phyloP scores from a whole-genome alignment of 1,140 invertebrate species.

The Nylanderia fulva region DNA sequence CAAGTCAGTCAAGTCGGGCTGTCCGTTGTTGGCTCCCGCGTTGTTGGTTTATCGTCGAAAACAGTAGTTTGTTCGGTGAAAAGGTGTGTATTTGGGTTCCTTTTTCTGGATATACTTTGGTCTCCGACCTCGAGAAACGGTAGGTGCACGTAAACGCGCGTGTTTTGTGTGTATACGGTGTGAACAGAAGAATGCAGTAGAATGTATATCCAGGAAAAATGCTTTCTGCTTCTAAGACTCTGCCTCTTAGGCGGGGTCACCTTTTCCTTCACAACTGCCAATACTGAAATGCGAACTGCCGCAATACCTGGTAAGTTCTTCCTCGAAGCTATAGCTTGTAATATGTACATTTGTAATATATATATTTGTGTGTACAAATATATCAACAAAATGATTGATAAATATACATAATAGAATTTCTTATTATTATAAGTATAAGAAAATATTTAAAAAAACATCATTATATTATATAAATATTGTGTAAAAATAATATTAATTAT shows the following conservation, averaged over 20 bases:
- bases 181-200: slow-evolving; percentile 82
- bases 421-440: background rate
- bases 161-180: slow-evolving; percentile 46
- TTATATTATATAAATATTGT: background rate
- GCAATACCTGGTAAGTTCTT: slow-evolving; percentile 54
- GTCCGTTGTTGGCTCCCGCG: slow-evolving; percentile 43
- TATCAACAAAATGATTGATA: background rate
- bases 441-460: background rate
- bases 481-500: background rate
- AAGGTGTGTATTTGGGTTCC: background rate
- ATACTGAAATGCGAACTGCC: slow-evolving; percentile 37
- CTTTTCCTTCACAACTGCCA: slow-evolving; percentile 32
- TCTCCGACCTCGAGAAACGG: slow-evolving; percentile 7
- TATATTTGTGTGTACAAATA: too few species aligned
- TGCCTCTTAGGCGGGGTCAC: slow-evolving; percentile 74
- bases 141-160: slow-evolving; percentile 13
- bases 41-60: slow-evolving; percentile 39
- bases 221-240: slow-evolving; percentile 77
- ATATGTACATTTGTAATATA: too few species aligned
- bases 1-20: slow-evolving; percentile 48
- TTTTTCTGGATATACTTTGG: background rate
- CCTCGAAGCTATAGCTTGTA: background rate
- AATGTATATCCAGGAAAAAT: slow-evolving; percentile 81
- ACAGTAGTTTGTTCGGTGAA: background rate
- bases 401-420: background rate